A percentile compares a stretch with the other conserved stretches of the same genome.
Evolutionary conservation across 1,140 invertebrate species (phyloP).

Genomic region (Ephestia elutella): DNA sequence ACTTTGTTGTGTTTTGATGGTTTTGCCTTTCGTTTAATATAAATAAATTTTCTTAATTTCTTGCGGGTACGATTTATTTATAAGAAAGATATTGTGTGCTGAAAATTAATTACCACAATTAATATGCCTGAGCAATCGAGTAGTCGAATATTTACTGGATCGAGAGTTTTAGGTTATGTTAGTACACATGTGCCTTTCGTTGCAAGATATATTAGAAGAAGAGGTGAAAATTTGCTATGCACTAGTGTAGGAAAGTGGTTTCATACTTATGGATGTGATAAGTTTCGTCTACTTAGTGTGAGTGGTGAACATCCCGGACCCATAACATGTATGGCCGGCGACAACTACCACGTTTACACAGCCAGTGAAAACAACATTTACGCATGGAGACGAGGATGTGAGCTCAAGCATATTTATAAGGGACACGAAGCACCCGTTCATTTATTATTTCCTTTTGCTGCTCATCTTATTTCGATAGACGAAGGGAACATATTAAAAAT

Average conservation of each 20-base stretch:
- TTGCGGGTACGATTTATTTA: no score
- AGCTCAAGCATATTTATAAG: slow-evolving; percentile 87
- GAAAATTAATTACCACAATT: background rate
- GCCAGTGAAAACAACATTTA: slow-evolving; percentile 86
- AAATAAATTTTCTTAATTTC: no score
- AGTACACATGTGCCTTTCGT: slow-evolving; percentile 92
- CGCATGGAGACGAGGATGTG: slow-evolving; percentile 91
- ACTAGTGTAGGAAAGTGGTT: slow-evolving; percentile 93
- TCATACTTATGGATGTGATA: slow-evolving; percentile 91
- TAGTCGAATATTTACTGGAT: slow-evolving; percentile 88
- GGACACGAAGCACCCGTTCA: slow-evolving; percentile 85
- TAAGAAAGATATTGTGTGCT: background rate
- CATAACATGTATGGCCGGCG: slow-evolving; percentile 87
- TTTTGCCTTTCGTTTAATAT: no score
- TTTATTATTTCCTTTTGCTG: slow-evolving; percentile 89
- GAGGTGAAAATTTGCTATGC: slow-evolving; percentile 91
- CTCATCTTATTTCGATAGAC: slow-evolving; percentile 91
- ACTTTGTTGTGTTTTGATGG: no score
- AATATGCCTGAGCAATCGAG: slow-evolving; percentile 53
- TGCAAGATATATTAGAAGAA: slow-evolving; percentile 86
- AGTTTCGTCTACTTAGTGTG: slow-evolving; percentile 88
- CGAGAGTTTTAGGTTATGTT: slow-evolving; percentile 92
- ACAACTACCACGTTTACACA: slow-evolving; percentile 89
- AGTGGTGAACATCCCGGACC: slow-evolving; percentile 87
- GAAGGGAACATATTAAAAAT: slow-evolving; percentile 84